Evolutionary conservation across 2,888 invertebrate genomes (phyloP).

Genomic region (Drosophila cognata): DNA sequence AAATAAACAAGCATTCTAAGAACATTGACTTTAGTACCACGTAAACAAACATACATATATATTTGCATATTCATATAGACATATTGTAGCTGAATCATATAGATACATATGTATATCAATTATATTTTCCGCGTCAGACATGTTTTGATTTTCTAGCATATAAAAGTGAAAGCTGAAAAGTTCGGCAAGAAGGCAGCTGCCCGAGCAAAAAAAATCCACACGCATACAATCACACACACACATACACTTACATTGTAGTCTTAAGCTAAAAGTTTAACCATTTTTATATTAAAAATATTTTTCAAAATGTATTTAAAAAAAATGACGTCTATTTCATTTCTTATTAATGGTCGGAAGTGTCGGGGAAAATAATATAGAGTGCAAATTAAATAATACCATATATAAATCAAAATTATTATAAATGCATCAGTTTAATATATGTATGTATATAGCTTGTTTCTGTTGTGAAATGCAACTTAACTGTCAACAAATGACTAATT

Average conservation of each 20-base stretch:
- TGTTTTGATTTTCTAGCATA: slow-evolving; percentile 53
- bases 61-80: slow-evolving; percentile 49
- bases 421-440: not conserved
- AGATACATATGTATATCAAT: slow-evolving; percentile 43
- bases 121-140: slow-evolving; percentile 47
- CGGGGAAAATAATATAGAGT: not conserved
- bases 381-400: not conserved
- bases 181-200: slow-evolving; percentile 15
- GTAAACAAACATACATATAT: slow-evolving; percentile 25
- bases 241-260: slow-evolving; percentile 39
- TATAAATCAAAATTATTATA: not conserved
- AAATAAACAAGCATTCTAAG: slow-evolving; percentile 23
- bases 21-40: slow-evolving; percentile 37
- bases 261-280: slow-evolving; percentile 62
- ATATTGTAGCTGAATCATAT: slow-evolving; percentile 66
- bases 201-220: slow-evolving; percentile 18
- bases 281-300: slow-evolving; percentile 78
- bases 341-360: not conserved
- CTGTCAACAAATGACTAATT: slow-evolving; percentile 40
- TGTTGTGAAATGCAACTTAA: slow-evolving; percentile 11
- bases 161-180: slow-evolving; percentile 36
- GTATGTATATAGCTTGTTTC: not conserved
- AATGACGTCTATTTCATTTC: slow-evolving; percentile 1
- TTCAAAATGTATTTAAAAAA: slow-evolving; percentile 71
- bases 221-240: slow-evolving; percentile 37